phyloP scores from a whole-genome alignment of 1,140 invertebrate species.

The Camponotus floridanus region DNA sequence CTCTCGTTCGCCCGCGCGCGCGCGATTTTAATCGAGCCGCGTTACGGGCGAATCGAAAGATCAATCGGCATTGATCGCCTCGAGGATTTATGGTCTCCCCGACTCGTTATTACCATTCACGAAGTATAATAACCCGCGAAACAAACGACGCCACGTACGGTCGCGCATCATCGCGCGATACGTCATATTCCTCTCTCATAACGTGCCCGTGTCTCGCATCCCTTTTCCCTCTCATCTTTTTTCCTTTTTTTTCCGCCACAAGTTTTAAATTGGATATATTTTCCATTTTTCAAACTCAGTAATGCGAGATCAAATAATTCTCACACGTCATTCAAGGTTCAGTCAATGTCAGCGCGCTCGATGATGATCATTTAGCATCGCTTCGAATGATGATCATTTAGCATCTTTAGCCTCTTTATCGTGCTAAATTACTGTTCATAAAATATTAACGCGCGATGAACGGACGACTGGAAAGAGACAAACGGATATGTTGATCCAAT shows the following conservation, averaged over 20 bases:
- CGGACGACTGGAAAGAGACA: conserved; percentile 8
- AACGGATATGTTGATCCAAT: conserved; percentile 65
- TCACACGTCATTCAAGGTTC: background rate
- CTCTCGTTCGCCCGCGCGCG: background rate
- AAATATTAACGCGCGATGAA: conserved; percentile 3
- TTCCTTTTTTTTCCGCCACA: background rate
- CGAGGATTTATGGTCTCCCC: conserved; percentile 53
- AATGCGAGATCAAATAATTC: background rate
- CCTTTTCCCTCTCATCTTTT: background rate
- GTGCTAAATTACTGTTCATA: conserved; percentile 22
- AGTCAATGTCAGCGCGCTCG: background rate
- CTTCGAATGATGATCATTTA: conserved; percentile 27
- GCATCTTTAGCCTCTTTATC: background rate
- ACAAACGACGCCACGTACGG: conserved; percentile 43
- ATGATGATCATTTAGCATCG: conserved; percentile 19
- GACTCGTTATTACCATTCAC: conserved; percentile 61
- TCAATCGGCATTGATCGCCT: conserved; percentile 60
- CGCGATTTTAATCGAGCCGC: conserved; percentile 71
- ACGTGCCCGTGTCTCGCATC: background rate
- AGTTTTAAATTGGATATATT: background rate
- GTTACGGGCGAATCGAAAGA: conserved; percentile 67
- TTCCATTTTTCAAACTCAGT: background rate
- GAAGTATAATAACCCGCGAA: conserved; percentile 57
- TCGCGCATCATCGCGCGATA: conserved; percentile 17
- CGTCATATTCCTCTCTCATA: background rate